A percentile compares a stretch with the other conserved stretches of the same genome.
phyloP scores from a whole-genome alignment of 2,113 vertebrate species.

The Reinhardtius hippoglossoides region DNA sequence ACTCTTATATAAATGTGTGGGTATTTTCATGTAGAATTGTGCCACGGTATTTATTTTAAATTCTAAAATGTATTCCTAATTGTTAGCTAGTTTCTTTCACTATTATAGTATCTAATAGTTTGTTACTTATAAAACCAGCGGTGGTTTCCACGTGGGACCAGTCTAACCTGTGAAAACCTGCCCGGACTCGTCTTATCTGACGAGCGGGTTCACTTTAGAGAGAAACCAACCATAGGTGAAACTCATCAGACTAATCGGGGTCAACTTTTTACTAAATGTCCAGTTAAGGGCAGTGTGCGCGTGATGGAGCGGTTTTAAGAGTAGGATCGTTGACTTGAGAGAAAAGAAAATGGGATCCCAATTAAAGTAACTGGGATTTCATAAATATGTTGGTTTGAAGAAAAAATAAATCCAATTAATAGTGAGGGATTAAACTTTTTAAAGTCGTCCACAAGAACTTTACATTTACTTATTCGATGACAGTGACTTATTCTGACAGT shows the following conservation, averaged over 20 bases:
- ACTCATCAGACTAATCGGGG: slow-evolving; percentile 34
- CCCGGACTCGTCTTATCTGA: slow-evolving; percentile 37
- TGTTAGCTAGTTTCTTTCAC: background rate
- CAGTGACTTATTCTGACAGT: background rate
- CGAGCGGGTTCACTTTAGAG: slow-evolving; percentile 28
- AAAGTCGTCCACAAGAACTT: background rate
- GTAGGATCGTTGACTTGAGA: background rate
- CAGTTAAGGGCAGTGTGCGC: background rate
- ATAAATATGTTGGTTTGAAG: too few relatives aligned
- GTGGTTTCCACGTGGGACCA: background rate
- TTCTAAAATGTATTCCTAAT: background rate
- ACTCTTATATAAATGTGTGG: background rate
- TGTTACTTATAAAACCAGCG: background rate
- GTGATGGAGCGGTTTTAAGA: background rate
- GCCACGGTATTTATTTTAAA: background rate
- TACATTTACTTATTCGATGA: too few relatives aligned
- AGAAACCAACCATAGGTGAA: slow-evolving; percentile 27
- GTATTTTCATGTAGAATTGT: background rate
- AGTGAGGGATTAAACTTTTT: background rate
- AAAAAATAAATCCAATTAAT: too few relatives aligned
- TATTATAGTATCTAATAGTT: background rate
- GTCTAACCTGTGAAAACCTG: slow-evolving; percentile 13
- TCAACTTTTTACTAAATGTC: slow-evolving; percentile 30
- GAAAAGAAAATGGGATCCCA: background rate
- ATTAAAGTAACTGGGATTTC: too few relatives aligned